Evolutionary conservation across 2,797 vertebrate species (phyloP), one percentile per base, ranked within the genome.

Genomic region (Urosaurus nigricauda): DNA sequence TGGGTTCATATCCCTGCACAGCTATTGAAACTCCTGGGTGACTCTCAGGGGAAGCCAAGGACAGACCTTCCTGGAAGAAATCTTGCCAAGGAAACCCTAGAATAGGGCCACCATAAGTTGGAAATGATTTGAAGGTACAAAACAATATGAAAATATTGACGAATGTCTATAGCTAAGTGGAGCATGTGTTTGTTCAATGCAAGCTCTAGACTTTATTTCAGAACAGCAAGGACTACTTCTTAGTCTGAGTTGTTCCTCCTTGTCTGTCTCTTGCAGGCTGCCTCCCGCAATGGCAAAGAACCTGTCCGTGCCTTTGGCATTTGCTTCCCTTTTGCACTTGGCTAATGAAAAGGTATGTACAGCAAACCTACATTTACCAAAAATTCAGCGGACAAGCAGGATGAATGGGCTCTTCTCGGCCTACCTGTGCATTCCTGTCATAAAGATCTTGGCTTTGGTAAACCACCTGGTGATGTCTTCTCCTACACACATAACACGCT

Each of bases 311-410:
- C 98, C 98, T 0, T 92, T 99, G 95, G 99, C 98, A 0, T 99
- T 99, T 43, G 95, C 97, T 0, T 98, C 98, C 89, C 97, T 99
- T 90, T 97, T 99, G 90, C 98, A 99, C 90, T 95, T 99, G 81
- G 98, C 98, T 85, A 99, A 98, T 58, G 99, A 99, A 95, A 99
- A 98, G 97, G 99, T 99, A 92, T 93, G 97, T 35, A 0, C 37
- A 0, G 7, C 3, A 17, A 2, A 4, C 8, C 2, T 11, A 60
- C 13, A 12, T 19, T 4, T 21, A 29, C 32, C 17, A 24, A 3
- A 1, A 16, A 26, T 6, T n/a, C 2, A 32, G 73, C 12, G 0
- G 40, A 12, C 80, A 53, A 1, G 75, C 0, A 9, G 43, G 68
- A 12, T 11, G 32, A 51, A 21, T 32, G 1, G 56, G 24, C 0